phyloP scores from a whole-genome alignment of 2,797 vertebrate genomes.

The Discoglossus pictus region DNA sequence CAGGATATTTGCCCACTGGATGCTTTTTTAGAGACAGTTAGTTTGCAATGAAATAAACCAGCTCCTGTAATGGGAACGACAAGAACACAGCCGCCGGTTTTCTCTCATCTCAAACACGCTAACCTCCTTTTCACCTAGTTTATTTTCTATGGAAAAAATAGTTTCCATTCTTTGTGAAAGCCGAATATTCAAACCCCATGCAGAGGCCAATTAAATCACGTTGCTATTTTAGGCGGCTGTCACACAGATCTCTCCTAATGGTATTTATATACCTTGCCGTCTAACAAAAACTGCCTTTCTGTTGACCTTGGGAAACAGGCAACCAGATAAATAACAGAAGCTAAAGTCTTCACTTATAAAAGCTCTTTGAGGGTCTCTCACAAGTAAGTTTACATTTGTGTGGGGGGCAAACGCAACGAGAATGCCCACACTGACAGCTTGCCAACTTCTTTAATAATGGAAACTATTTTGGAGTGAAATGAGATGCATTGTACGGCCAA shows the following conservation, averaged over 20 bases:
- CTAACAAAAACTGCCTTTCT: slow-evolving; percentile 1
- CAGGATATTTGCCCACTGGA: too few species aligned
- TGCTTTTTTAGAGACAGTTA: too few species aligned
- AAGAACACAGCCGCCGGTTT: too few species aligned
- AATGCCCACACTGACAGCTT: slow-evolving; percentile 1
- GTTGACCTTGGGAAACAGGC: slow-evolving; percentile 1
- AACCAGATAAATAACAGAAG: background rate
- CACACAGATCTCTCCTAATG: slow-evolving; percentile 4
- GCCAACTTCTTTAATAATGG: slow-evolving; percentile 28
- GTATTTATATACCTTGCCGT: slow-evolving; percentile 8
- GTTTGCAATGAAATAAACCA: too few species aligned
- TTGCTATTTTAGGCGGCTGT: slow-evolving; percentile 1
- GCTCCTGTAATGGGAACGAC: too few species aligned
- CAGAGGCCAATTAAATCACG: background rate
- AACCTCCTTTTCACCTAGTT: too few species aligned
- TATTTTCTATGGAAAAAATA: too few species aligned
- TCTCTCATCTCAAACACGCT: too few species aligned
- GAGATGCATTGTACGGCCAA: slow-evolving; percentile 7
- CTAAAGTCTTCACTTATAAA: slow-evolving; percentile 1
- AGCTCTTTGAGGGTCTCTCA: slow-evolving; percentile 3
- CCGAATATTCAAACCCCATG: background rate
- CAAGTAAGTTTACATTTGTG: slow-evolving; percentile 15
- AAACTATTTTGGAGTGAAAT: slow-evolving; percentile 31
- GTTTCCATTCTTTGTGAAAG: too few species aligned
- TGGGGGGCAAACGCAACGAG: background rate